These are phyloP conservation scores for Hypsopygia costalis DNA, from an alignment of 2,888 invertebrate genomes.

Conservation along the genomic window DNA sequence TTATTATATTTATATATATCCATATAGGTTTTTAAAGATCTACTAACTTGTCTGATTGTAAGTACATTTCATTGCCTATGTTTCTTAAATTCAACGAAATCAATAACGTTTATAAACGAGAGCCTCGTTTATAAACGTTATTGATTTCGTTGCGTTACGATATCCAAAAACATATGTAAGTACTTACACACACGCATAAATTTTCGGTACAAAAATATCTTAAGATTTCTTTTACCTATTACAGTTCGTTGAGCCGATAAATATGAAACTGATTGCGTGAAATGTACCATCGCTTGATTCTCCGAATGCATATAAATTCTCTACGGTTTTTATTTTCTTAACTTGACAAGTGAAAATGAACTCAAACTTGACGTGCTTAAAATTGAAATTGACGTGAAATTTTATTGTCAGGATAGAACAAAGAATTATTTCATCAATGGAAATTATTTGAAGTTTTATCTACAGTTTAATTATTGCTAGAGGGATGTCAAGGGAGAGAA, in stretches of 20 bases:
- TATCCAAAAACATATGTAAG: too few species aligned
- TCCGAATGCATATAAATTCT: conserved; percentile 16
- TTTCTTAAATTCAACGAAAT: too few species aligned
- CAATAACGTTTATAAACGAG: too few species aligned
- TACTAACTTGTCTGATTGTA: too few species aligned
- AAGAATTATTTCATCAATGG: neutral
- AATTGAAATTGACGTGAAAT: neutral
- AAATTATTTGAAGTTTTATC: neutral
- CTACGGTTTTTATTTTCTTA: neutral
- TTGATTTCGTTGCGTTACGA: too few species aligned
- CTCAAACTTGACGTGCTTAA: neutral
- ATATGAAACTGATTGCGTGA: conserved; percentile 19
- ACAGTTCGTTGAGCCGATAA: conserved; percentile 18
- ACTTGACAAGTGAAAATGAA: neutral
- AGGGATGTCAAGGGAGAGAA: too few species aligned
- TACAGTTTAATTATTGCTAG: neutral
- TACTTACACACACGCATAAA: too few species aligned
- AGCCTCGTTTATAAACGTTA: too few species aligned
- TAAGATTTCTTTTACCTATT: conserved; percentile 11
- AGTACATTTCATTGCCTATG: too few species aligned
- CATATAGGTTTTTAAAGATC: too few species aligned
- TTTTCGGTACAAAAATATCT: conserved; percentile 9
- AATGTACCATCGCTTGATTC: conserved; percentile 15
- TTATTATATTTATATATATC: too few species aligned
- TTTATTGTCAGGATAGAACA: neutral